Evolutionary conservation across 2,888 invertebrate genomes (phyloP).

Genomic region (Trissonchulus sp.): DNA sequence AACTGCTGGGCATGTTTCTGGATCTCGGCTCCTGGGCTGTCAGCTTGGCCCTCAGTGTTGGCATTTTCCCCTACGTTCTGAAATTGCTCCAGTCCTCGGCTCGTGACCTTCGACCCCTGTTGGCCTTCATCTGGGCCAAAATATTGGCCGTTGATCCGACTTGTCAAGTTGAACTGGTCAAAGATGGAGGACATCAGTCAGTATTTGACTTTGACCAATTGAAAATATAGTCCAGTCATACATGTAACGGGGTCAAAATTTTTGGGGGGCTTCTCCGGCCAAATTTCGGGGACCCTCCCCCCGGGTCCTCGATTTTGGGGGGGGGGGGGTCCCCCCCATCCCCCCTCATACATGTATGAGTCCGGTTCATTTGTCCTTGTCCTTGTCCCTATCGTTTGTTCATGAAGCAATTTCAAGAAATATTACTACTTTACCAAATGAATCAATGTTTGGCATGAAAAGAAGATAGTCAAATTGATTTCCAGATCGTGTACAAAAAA

Average conservation of each 20-base stretch:
- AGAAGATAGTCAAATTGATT: too few relatives aligned
- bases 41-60: constrained; percentile 75
- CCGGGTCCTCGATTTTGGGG: too few relatives aligned
- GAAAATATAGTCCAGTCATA: too few relatives aligned
- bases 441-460: too few relatives aligned
- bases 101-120: constrained; percentile 77
- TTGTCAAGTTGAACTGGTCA: constrained; percentile 87
- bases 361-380: too few relatives aligned
- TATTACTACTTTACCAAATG: too few relatives aligned
- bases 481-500: too few relatives aligned
- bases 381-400: constrained; percentile 16
- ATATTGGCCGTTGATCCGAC: constrained; percentile 87
- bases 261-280: too few relatives aligned
- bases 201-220: constrained; percentile 37
- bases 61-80: constrained; percentile 96
- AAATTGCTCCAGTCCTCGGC: constrained; percentile 92
- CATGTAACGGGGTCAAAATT: too few relatives aligned
- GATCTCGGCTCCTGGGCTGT: constrained; percentile 95
- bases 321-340: too few relatives aligned
- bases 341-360: too few relatives aligned
- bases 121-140: constrained; percentile 98
- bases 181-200: constrained; percentile 72
- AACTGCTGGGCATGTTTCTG: constrained; percentile 81
- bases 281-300: too few relatives aligned
- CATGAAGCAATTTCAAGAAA: constrained; percentile 28